Conservation (phyloP, 2,888 invertebrate species). For the Thymelicus acteon region DNA sequence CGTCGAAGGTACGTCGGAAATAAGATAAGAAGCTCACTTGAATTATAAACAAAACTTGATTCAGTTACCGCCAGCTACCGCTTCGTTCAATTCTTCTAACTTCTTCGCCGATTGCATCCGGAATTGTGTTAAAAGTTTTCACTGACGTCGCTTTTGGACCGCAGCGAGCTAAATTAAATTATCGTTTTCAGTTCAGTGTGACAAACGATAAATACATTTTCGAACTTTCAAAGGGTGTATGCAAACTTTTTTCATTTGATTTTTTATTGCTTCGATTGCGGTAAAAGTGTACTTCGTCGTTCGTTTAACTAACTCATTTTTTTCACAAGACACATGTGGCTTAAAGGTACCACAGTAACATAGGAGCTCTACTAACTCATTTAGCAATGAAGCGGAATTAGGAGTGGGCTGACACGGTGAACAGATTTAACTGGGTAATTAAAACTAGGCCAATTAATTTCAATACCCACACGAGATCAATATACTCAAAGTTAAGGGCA, state of each 20-base stretch:
- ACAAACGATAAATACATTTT: conserved; percentile 44
- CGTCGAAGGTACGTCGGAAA: conserved; percentile 52
- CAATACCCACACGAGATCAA: conserved; percentile 64
- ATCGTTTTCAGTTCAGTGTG: conserved; percentile 29
- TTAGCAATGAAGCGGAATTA: conserved; percentile 36
- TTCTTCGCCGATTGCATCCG: conserved; percentile 67
- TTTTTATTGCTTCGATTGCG: conserved; percentile 3
- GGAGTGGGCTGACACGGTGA: conserved; percentile 28
- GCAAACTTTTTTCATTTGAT: conserved; percentile 31
- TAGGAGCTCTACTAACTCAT: conserved; percentile 25
- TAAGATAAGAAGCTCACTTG: conserved; percentile 66
- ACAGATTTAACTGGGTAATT: conserved; percentile 39
- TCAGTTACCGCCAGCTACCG: conserved; percentile 63
- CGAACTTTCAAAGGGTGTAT: conserved; percentile 17
- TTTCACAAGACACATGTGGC: neutral
- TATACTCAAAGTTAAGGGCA: conserved; percentile 63
- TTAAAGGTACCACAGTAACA: conserved; percentile 2
- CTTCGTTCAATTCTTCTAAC: conserved; percentile 61
- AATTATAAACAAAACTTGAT: conserved; percentile 74
- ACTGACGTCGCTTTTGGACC: conserved; percentile 47
- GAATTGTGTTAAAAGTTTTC: conserved; percentile 74
- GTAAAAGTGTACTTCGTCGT: conserved; percentile 7
- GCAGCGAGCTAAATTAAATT: conserved; percentile 43
- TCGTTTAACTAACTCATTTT: conserved; percentile 14
- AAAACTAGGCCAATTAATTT: conserved; percentile 65